Evolutionary conservation across 2,888 invertebrate genomes (phyloP), one percentile per base, ranked within the genome.

Genomic region (Sminthurides aquaticus): DNA sequence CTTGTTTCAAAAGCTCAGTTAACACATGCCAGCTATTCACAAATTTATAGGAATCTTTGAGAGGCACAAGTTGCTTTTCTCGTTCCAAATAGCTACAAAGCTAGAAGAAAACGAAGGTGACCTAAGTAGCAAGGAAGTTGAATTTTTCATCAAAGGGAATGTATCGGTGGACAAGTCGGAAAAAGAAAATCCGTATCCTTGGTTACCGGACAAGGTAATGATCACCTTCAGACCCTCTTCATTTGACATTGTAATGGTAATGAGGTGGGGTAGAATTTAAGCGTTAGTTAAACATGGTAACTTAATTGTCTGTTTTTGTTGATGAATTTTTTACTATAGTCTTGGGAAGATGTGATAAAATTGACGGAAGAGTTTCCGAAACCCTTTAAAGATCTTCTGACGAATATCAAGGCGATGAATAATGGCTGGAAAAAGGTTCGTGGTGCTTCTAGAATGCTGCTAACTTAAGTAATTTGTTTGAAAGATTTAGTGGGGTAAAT

Each of bases 121-220:
- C 25, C 79, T 94, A 1, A 78, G 77, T 0, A 91, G 90, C 75
- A 76, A 79, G 3, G 87, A 94, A 76, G 78, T 95, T 27, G 91
- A 93, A 77, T 95, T 95, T 81, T 94, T 95, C 77, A 90, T 93
- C 73, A 94, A 93, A 76, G 92, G 90, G 54, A 88, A 87, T 71
- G 85, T 91, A 0, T 82, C 87, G 0, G 79, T 93, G 69, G 90
- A 91, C 76, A 90, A 90, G 78, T 83, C 88, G 0, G 76, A 83
- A 18, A 79, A 82, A 22, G 78, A 80, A 18, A 85, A 86, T 77
- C 90, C 92, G 0, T 85, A 84, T 0, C 74, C 80, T 1, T 93
- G 92, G 91, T 79, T 93, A 58, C 81, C 87, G 0, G 76, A 83
- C 0, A 83, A 83, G 78, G 65, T 65, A 29, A 64, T 26, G 15